Evolutionary conservation across 2,888 invertebrate species (phyloP).

Genomic region (Rapana venosa): DNA sequence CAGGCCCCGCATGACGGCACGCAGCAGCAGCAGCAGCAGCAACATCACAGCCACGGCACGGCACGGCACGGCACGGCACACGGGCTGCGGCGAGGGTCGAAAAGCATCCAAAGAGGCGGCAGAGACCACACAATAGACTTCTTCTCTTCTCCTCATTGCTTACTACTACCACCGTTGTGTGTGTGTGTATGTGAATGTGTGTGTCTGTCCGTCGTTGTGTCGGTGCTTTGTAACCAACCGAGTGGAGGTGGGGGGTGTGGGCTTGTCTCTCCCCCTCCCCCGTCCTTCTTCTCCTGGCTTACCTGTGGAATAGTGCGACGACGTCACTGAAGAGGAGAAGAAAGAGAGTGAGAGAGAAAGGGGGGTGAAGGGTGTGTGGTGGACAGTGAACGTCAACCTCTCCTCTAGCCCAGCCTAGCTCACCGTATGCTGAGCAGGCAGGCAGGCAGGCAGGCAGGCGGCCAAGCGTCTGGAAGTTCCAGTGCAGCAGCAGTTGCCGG

Average conservation of each 20-base stretch:
- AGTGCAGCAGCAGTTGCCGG: slow-evolving; percentile 24
- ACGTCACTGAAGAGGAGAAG: background rate
- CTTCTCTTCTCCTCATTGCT: background rate
- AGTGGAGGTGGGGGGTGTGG: background rate
- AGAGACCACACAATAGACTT: slow-evolving; percentile 12
- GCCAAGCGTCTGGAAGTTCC: slow-evolving; percentile 14
- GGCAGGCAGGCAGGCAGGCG: background rate
- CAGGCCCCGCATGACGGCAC: background rate
- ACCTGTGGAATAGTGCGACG: slow-evolving; percentile 15
- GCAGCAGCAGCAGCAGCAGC: slow-evolving; percentile 22
- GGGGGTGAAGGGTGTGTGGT: background rate
- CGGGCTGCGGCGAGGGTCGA: background rate
- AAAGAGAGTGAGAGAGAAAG: background rate
- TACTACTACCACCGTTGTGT: background rate
- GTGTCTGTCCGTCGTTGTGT: background rate
- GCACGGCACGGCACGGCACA: slow-evolving; percentile 19
- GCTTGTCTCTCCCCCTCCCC: slow-evolving; percentile 1
- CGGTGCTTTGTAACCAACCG: background rate
- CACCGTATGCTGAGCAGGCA: slow-evolving; percentile 22
- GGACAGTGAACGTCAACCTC: slow-evolving; percentile 6
- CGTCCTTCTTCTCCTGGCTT: background rate
- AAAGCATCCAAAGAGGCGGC: slow-evolving; percentile 14
- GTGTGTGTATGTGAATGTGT: slow-evolving; percentile 3
- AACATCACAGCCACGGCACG: slow-evolving; percentile 24
- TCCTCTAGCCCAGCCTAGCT: background rate